Conservation (phyloP, 2,113 vertebrate genomes). For the Oxyruncus cristatus region DNA sequence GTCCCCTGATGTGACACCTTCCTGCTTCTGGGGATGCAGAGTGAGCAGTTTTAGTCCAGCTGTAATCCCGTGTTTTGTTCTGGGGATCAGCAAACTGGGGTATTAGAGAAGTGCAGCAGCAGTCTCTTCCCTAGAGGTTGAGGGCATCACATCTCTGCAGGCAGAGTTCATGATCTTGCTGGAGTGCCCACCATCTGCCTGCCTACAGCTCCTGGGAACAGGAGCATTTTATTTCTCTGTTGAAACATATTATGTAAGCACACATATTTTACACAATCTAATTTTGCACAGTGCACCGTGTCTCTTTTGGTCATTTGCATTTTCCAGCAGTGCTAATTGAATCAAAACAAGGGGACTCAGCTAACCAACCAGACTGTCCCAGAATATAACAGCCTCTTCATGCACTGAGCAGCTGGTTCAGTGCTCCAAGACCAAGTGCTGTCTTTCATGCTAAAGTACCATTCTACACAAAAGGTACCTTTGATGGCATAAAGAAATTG, state of each 20-base stretch:
- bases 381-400: neutral
- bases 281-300: conserved; percentile 5
- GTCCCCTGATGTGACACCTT: conserved; percentile 14
- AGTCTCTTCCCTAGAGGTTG: neutral
- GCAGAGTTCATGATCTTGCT: conserved; percentile 16
- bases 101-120: neutral
- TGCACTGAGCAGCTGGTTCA: neutral
- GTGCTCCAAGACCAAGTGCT: neutral
- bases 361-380: conserved; percentile 18
- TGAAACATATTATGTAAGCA: conserved; percentile 29
- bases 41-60: neutral
- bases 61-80: neutral
- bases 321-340: conserved; percentile 52
- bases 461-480: neutral
- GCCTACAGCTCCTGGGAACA: neutral
- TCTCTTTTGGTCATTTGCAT: conserved; percentile 37
- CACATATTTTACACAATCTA: conserved; percentile 15
- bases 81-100: neutral
- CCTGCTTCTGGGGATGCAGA: neutral
- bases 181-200: conserved; percentile 37
- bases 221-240: neutral
- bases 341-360: conserved; percentile 15
- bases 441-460: neutral
- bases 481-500: neutral
- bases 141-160: neutral